Base-by-base conservation (phyloP, 2,113 vertebrate genomes). In the Oenanthe oenanthe region DNA sequence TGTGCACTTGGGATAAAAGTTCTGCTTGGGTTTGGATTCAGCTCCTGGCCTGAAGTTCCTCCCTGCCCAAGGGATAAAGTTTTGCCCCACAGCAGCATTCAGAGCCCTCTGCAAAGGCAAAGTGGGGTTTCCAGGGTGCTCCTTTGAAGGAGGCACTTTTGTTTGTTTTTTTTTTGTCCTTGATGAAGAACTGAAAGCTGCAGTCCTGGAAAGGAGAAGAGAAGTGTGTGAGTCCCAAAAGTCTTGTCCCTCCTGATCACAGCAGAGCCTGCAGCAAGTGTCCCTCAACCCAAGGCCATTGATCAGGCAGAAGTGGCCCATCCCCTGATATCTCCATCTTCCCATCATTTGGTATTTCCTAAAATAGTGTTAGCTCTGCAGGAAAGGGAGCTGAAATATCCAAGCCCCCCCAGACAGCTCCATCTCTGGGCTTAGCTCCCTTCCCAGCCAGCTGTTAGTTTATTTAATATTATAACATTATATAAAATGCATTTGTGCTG, bases 71-170 rank as follows among this genome's bases (percentile, higher is more conserved):
- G 61, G 56, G 57, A 36, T 31, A 16, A 63, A 22, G 17, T 40
- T 57, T 57, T 80, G 66, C 65, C 31, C 51, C 0, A 0, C 31
- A 70, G 70, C 32, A 40, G 58, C 0, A 0, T 19, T 8, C 60
- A 62, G 43, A 86, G 43, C 38, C 34, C 61, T 45, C 0, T 0
- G 31, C 31, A 54, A 71, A 82, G 36, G 71, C 22, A 47, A 65
- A 48, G 31, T 3, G 47, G 7, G n/a, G 42, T 58, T 72, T 72
- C 50, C 68, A 73, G 19, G 15, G 1, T 3, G 11, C 19, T 77
- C 38, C 20, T 54, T 66, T 53, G 40, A 38, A 63, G 58, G 25
- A 74, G 4, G 4, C 12, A 1, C 21, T 11, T 66, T 13, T 40
- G 40, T 34, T 67, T 22, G 36, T 43, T 34, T 67, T 22, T 40